Conservation (phyloP, 2,113 vertebrate genomes). For the Myxocyprinus asiaticus region DNA sequence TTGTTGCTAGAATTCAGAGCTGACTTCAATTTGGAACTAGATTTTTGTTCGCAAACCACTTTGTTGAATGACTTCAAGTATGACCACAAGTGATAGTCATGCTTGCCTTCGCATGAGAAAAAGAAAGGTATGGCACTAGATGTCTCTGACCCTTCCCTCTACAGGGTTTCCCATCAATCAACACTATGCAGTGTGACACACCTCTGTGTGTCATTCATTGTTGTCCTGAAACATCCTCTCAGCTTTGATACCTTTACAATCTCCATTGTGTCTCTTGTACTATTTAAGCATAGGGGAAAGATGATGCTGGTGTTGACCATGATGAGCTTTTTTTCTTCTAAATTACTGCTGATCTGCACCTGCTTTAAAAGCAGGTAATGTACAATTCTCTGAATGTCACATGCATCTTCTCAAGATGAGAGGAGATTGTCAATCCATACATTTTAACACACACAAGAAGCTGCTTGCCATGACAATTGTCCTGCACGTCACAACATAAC, state of each 20-base stretch:
- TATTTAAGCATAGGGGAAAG: neutral
- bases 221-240: neutral
- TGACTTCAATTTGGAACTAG: too few species aligned
- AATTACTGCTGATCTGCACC: neutral
- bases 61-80: too few species aligned
- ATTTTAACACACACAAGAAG: constrained; percentile 1
- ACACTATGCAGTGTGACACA: neutral
- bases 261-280: constrained; percentile 3
- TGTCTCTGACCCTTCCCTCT: too few species aligned
- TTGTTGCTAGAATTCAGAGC: too few species aligned
- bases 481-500: neutral
- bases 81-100: too few species aligned
- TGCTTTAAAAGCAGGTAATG: neutral
- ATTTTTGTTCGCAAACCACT: too few species aligned
- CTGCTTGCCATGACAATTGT: neutral
- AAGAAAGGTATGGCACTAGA: too few species aligned
- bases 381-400: constrained; percentile 1
- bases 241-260: constrained; percentile 55
- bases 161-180: too few species aligned
- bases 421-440: neutral
- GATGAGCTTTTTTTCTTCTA: constrained; percentile 56
- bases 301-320: constrained; percentile 43
- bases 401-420: neutral
- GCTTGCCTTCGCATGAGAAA: too few species aligned
- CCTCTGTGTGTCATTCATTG: neutral